These are phyloP conservation scores for Origma solitaria DNA, from an alignment of 2,113 vertebrate species.

Conservation along the genomic window DNA sequence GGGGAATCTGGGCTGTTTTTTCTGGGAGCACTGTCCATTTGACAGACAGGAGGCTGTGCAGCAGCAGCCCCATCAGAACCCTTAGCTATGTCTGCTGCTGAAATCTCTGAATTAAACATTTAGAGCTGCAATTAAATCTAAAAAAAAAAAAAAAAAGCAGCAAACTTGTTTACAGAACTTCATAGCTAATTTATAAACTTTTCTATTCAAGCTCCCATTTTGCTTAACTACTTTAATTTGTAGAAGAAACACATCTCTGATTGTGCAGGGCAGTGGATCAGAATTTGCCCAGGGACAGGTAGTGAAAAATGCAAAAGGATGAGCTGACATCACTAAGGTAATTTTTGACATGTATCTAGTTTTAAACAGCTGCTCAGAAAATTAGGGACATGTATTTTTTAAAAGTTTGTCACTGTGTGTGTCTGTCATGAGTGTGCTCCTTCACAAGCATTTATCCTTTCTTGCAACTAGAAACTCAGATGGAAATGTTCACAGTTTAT, in stretches of 20 bases:
- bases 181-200: slow-evolving; percentile 75
- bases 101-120: slow-evolving; percentile 72
- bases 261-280: neutral
- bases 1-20: slow-evolving; percentile 70
- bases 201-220: slow-evolving; percentile 22
- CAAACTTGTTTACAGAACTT: slow-evolving; percentile 67
- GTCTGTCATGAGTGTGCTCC: slow-evolving; percentile 11
- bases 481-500: neutral
- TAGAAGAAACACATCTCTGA: slow-evolving; percentile 8
- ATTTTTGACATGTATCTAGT: slow-evolving; percentile 41
- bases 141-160: slow-evolving; percentile 26
- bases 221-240: slow-evolving; percentile 68
- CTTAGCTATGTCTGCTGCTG: neutral
- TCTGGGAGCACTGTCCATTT: slow-evolving; percentile 61
- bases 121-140: slow-evolving; percentile 67
- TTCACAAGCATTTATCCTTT: neutral
- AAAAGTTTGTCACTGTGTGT: slow-evolving; percentile 37
- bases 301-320: slow-evolving; percentile 61
- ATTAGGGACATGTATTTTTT: slow-evolving; percentile 51
- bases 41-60: slow-evolving; percentile 42
- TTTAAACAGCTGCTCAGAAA: slow-evolving; percentile 60
- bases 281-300: slow-evolving; percentile 42
- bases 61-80: slow-evolving; percentile 2
- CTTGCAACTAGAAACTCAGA: neutral
- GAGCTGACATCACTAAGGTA: slow-evolving; percentile 23